Base-by-base conservation (phyloP, 2,113 vertebrate species). In the Oryzias curvinotus region DNA sequence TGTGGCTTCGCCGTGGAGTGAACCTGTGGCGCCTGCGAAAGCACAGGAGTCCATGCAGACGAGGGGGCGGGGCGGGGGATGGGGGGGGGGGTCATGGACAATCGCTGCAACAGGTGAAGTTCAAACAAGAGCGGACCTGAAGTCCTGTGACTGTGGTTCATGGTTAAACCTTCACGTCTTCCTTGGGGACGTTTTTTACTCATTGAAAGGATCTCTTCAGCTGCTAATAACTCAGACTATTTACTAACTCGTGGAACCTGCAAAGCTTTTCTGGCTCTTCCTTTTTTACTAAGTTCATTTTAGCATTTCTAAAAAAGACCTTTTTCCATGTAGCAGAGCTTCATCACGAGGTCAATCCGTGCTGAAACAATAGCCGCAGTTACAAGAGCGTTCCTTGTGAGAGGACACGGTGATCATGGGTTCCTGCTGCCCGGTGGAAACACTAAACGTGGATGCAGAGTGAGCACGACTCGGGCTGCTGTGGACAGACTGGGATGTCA, bases 1-100 rank as follows among this genome's bases (percentile, higher is more conserved):
- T 99, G 97, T 65, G 97, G 97, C 75, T 99, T 99, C 60, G 96
- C 96, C 71, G 97, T 99, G 84, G 97, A 99, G 90, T 98, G 94
- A 96, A 18, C 12, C 43, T 0, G 23, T 0, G 17, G 15, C 0
- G 23, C 19, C 6, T 43, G 51, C 30, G 1, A 19, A 19, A 50
- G 62, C 63, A 30, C 43, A 58, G 18, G 28, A 44, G 16, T 28
- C 44, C 66, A 36, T 18, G 30, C 48, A 25, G 65, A 54, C 2
- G 28, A 44, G 10, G 46, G 52, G 41, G 56, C 14, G 6, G 12
- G 8, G 36, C 44, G 19, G 46, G 50, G 59, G 57, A 30, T 51
- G 12, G 8, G 36, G 52, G 19, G 46, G 50, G 59, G 57, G 42
- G 48, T 71, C 48, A 42, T 63, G 48, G 41, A 51, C 13, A 15